Evolutionary conservation across 2,888 invertebrate genomes (phyloP).

Genomic region (Watsonalla binaria): DNA sequence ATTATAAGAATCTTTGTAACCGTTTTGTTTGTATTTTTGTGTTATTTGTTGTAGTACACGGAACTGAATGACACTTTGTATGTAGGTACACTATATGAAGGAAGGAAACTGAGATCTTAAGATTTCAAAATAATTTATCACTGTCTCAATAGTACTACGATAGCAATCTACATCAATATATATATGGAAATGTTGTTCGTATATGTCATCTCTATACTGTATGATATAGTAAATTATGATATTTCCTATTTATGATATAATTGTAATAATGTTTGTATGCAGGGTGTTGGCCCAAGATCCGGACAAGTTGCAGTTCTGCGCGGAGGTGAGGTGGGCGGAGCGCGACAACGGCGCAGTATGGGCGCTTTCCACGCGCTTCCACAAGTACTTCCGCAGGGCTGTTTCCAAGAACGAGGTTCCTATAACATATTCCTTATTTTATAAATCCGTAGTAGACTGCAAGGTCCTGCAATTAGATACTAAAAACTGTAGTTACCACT

Average conservation of each 20-base stretch:
- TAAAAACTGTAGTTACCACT: not conserved
- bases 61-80: too few species aligned
- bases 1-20: too few species aligned
- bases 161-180: too few species aligned
- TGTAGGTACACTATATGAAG: too few species aligned
- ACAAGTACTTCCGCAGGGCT: slow-evolving; percentile 86
- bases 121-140: too few species aligned
- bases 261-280: slow-evolving; percentile 10
- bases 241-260: not conserved
- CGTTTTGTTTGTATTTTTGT: too few species aligned
- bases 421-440: not conserved
- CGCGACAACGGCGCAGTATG: slow-evolving; percentile 86
- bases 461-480: not conserved
- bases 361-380: slow-evolving; percentile 86
- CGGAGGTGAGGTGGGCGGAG: slow-evolving; percentile 84
- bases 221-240: not conserved
- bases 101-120: too few species aligned
- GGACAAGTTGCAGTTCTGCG: slow-evolving; percentile 86
- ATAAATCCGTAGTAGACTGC: too few species aligned
- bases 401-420: slow-evolving; percentile 80
- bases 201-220: not conserved
- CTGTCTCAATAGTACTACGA: too few species aligned
- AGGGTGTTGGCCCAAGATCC: slow-evolving; percentile 86
- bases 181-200: not conserved
- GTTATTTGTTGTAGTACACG: too few species aligned